Base-by-base conservation (phyloP, 2,888 invertebrate genomes). In the Lochmaea capreae region DNA sequence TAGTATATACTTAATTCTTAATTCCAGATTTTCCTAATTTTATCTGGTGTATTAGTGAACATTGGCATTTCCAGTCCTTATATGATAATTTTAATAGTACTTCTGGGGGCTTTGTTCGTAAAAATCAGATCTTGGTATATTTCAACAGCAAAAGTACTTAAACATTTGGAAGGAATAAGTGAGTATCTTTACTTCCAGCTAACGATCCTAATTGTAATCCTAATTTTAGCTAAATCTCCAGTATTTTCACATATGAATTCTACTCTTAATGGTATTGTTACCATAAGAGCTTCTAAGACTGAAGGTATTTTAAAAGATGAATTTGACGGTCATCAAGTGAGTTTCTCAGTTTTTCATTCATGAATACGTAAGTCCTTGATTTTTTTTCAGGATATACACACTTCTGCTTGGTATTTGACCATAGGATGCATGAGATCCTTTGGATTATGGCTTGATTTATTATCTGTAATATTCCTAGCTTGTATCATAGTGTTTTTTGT, bases 1-100 rank as follows among this genome's bases (percentile, higher is more conserved):
- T n/a, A n/a, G n/a, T n/a, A n/a, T n/a, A n/a, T n/a, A n/a, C n/a
- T n/a, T n/a, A 58, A 39, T 46, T 54, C 16, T 54, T 57, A 16
- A 63, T 63, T 79, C 91, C 78, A 91, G 90, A 92, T 91, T 83
- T 84, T 90, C 78, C 89, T 93, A 86, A 91, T 94, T 71, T 91
- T 91, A 89, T 67, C 90, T 59, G 93, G 94, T 76, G 92, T 93
- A 74, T 86, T 95, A 65, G 87, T 91, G n/a, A 92, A 93, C 87
- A 91, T 94, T 12, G 88, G 91, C 0, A 89, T 93, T 52, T 90
- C 93, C 61, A 93, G 91, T 83, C 92, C 92, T 54, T 90, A 89
- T 87, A 90, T 92, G 86, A 81, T 92, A 77, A 84, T 92, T 65
- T 90, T 91, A 0, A 91, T 92, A 57, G 81, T 89, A 0, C 86